Percentiles rank a stretch among this genome's conserved stretches.
Evolutionary conservation across 2,113 vertebrate species (phyloP).

Genomic region (Ibidorhyncha struthersii): DNA sequence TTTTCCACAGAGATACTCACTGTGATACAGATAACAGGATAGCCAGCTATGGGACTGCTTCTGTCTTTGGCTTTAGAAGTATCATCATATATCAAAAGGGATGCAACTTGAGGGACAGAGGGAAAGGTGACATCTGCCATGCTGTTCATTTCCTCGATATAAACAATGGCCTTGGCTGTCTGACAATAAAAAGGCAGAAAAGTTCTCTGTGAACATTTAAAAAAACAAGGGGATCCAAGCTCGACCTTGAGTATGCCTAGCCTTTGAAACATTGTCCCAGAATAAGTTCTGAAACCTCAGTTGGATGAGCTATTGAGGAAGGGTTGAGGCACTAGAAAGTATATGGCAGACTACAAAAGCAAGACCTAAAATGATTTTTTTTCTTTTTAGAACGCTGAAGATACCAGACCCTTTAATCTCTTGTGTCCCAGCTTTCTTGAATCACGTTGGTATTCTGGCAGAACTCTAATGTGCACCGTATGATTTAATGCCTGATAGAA

Average conservation of each 20-base stretch:
- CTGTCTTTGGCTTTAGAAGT: constrained; percentile 70
- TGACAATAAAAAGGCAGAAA: constrained; percentile 62
- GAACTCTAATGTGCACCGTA: not conserved
- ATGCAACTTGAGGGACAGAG: constrained; percentile 87
- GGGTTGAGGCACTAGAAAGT: not conserved
- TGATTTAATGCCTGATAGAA: not conserved
- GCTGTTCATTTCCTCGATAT: constrained; percentile 91
- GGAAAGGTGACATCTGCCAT: constrained; percentile 96
- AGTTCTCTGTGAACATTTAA: not conserved
- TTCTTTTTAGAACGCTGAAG: not conserved
- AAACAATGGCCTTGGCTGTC: constrained; percentile 89
- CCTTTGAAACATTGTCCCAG: not conserved
- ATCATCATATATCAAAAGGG: constrained; percentile 88
- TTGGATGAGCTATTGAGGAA: not conserved
- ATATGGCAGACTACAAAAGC: not conserved
- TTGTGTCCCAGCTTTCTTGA: not conserved
- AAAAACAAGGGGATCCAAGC: not conserved
- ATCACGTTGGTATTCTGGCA: not conserved
- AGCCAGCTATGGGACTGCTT: constrained; percentile 83
- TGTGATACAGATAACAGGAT: constrained; percentile 91
- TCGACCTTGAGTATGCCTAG: not conserved
- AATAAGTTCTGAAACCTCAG: not conserved
- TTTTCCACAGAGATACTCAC: constrained; percentile 77
- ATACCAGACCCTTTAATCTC: not conserved
- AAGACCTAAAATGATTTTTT: not conserved